Evolutionary conservation across 2,113 vertebrate species (phyloP).

Genomic region (Holacanthus passer): DNA sequence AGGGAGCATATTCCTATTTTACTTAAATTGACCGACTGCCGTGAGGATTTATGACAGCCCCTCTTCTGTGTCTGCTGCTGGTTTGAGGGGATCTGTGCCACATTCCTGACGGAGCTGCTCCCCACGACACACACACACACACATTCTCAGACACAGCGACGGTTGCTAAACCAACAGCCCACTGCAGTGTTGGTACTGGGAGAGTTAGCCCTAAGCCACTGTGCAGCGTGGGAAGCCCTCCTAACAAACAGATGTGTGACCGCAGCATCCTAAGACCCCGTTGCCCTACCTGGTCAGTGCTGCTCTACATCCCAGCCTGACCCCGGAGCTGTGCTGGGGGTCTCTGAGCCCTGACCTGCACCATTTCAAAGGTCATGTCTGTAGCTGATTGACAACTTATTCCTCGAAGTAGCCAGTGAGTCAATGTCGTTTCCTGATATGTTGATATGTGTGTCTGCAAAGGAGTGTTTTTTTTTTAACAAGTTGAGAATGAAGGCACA

Average conservation of each 20-base stretch:
- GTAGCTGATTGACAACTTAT: too few species aligned
- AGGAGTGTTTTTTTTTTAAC: neutral
- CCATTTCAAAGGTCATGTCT: neutral
- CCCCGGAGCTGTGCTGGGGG: neutral
- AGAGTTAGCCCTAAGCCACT: constrained; percentile 50
- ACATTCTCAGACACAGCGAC: constrained; percentile 78
- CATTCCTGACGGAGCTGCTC: constrained; percentile 60
- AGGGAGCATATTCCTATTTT: neutral
- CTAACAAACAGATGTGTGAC: neutral
- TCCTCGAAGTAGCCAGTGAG: too few species aligned
- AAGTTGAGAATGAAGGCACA: neutral
- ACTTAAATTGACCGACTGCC: neutral
- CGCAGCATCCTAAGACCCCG: neutral
- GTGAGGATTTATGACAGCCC: constrained; percentile 17
- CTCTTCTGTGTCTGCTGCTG: constrained; percentile 28
- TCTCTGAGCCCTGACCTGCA: neutral
- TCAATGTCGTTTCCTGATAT: neutral
- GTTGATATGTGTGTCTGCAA: too few species aligned
- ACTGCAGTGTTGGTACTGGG: constrained; percentile 62
- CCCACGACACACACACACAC: constrained; percentile 26
- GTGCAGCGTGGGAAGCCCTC: constrained; percentile 60
- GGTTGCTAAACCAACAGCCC: constrained; percentile 78
- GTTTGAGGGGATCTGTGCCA: constrained; percentile 38
- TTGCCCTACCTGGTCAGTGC: neutral
- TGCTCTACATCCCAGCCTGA: neutral